Evolutionary conservation across 2,797 vertebrate species (phyloP).

Genomic region (Cyclura pinguis): DNA sequence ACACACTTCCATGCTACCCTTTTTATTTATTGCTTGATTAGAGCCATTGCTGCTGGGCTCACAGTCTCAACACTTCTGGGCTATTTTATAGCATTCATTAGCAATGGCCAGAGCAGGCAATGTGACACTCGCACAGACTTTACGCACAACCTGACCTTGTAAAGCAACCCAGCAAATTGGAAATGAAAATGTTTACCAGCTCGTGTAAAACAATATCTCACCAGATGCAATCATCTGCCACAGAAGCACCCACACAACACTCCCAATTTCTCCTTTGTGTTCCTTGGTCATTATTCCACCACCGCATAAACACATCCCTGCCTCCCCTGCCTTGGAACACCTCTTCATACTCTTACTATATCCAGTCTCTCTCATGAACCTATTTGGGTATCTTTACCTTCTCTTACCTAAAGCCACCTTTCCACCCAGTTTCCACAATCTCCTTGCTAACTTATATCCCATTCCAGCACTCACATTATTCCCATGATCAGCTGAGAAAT

Average conservation of each 20-base stretch:
- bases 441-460: background rate
- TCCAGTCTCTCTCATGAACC: background rate
- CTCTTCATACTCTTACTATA: background rate
- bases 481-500: background rate
- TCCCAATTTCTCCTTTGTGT: background rate
- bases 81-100: conserved; percentile 28
- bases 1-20: background rate
- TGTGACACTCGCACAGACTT: background rate
- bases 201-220: background rate
- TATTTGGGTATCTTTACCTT: background rate
- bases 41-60: background rate
- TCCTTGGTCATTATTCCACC: background rate
- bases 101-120: background rate
- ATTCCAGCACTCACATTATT: background rate
- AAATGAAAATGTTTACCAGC: conserved; percentile 28
- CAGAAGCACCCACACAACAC: background rate
- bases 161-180: conserved; percentile 4
- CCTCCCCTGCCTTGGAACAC: background rate
- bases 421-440: background rate
- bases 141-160: background rate
- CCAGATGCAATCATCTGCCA: background rate
- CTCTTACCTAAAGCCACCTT: background rate
- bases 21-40: conserved; percentile 27
- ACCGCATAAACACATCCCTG: background rate
- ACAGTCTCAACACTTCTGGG: background rate